Base-by-base conservation (phyloP, 2,113 vertebrate genomes). In the Chitala chitala region DNA sequence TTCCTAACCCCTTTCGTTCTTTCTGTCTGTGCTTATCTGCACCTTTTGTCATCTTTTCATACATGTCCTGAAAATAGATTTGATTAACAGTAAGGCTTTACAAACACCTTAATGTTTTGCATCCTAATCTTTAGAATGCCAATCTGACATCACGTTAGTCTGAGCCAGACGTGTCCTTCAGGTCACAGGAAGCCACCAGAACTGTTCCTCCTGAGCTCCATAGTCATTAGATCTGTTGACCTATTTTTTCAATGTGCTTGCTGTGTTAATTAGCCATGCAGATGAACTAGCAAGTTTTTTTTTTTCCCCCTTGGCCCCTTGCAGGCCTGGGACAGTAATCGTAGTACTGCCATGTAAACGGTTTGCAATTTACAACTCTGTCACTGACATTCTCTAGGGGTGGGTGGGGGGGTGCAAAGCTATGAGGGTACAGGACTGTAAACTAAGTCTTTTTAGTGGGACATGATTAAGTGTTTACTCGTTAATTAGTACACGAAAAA, bases 321-420 rank as follows among this genome's bases (percentile, higher is more conserved):
- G 7, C 8, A 26, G 63, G 63, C 38, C 22, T 24, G 40, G 38
- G 40, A 17, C 40, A 44, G 38, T 44, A 24, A 44, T 46, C 9
- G 22, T 26, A 44, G 33, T 9, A 36, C 13, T 33, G 36, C 61
- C 26, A 65, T 24, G n/a, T 33, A 66, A 66, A 66, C 40, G 3
- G 38, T 66, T 44, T 66, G 63, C 38, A 44, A 66, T 66, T 66
- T 42, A 66, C 63, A 66, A 44, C 46, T 66, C 38, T 44, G 63
- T 66, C 63, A 46, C 38, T 22, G 17, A 12, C n/a, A 24, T 66
- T 66, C 63, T 40, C 40, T 20, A 17, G 36, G 36, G 51, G 22
- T 4, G 54, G 51, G 51, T 33, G 4, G 54, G 51, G 51, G 61
- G 4, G 5, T 7, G 46, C n/a, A 24, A 10, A 36, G 3, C 63